phyloP scores from a whole-genome alignment of 1,140 invertebrate species.

The Coelopa frigida region DNA sequence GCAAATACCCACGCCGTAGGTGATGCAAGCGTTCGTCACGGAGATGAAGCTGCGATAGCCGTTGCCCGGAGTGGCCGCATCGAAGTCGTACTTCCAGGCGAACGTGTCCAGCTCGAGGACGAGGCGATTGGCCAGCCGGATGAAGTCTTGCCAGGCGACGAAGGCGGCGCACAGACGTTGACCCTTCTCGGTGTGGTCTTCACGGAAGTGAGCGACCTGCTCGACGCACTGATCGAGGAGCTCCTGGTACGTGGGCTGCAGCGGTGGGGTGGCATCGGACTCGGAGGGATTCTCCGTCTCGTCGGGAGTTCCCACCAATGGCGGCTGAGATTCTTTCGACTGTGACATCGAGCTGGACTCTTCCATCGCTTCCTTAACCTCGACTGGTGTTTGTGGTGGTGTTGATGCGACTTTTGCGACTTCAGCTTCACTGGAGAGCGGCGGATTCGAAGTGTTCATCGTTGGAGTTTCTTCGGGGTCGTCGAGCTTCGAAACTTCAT shows the following conservation, averaged over 20 bases:
- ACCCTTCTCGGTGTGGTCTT: slow-evolving; percentile 27
- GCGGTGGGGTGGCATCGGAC: slow-evolving; percentile 4
- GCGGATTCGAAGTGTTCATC: too few relatives aligned
- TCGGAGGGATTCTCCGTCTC: background rate
- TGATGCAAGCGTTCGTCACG: slow-evolving; percentile 68
- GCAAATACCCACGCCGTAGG: slow-evolving; percentile 59
- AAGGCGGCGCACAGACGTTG: slow-evolving; percentile 37
- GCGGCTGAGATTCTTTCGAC: too few relatives aligned
- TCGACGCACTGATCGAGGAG: slow-evolving; percentile 28
- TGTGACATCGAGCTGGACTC: too few relatives aligned
- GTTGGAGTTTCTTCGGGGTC: too few relatives aligned
- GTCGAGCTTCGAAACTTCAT: too few relatives aligned
- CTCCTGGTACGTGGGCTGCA: slow-evolving; percentile 21
- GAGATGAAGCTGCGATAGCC: slow-evolving; percentile 83
- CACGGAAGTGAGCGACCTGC: slow-evolving; percentile 32
- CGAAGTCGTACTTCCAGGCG: slow-evolving; percentile 74
- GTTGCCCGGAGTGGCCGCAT: slow-evolving; percentile 76
- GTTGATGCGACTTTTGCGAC: too few relatives aligned
- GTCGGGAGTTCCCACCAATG: too few relatives aligned
- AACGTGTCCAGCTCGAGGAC: slow-evolving; percentile 59
- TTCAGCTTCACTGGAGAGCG: too few relatives aligned
- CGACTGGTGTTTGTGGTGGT: too few relatives aligned
- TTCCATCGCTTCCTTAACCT: too few relatives aligned
- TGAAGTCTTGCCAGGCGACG: slow-evolving; percentile 53
- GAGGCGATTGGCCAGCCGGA: slow-evolving; percentile 59